phyloP scores from a whole-genome alignment of 2,113 vertebrate genomes.

The Trichomycterus rosablanca region DNA sequence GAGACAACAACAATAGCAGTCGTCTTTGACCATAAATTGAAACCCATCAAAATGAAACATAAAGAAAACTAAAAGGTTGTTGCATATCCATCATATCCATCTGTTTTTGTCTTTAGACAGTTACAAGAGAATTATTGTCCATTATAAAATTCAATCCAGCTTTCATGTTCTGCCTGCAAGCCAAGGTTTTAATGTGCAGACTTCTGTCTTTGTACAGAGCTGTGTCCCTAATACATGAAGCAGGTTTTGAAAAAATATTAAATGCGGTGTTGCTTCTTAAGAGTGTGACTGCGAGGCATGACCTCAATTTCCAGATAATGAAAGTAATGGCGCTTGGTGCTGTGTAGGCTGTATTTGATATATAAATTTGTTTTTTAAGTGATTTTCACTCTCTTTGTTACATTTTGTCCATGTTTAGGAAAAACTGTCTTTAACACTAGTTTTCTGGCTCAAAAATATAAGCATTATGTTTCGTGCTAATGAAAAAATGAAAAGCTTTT shows the following conservation, averaged over 20 bases:
- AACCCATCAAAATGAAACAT: neutral
- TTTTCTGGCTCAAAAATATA: no score
- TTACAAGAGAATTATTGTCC: slow-evolving; percentile 18
- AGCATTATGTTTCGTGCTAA: no score
- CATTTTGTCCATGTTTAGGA: no score
- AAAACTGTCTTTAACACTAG: no score
- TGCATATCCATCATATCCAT: neutral
- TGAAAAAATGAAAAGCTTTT: no score
- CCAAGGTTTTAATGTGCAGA: neutral
- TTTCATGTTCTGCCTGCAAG: no score
- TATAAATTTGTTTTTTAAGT: no score
- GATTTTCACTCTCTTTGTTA: no score
- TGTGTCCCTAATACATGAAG: slow-evolving; percentile 2
- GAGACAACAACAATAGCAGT: no score
- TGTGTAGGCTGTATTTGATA: no score
- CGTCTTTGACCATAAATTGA: neutral
- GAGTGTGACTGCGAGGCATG: neutral
- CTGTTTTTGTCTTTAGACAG: slow-evolving; percentile 17
- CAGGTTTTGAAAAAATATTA: neutral
- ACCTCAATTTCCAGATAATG: slow-evolving; percentile 1
- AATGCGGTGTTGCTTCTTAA: neutral
- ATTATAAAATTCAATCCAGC: slow-evolving; percentile 28
- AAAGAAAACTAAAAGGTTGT: neutral
- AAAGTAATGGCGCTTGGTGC: neutral
- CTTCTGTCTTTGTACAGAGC: neutral